Conservation (phyloP, 2,113 vertebrate genomes). For the Polypterus senegalus region DNA sequence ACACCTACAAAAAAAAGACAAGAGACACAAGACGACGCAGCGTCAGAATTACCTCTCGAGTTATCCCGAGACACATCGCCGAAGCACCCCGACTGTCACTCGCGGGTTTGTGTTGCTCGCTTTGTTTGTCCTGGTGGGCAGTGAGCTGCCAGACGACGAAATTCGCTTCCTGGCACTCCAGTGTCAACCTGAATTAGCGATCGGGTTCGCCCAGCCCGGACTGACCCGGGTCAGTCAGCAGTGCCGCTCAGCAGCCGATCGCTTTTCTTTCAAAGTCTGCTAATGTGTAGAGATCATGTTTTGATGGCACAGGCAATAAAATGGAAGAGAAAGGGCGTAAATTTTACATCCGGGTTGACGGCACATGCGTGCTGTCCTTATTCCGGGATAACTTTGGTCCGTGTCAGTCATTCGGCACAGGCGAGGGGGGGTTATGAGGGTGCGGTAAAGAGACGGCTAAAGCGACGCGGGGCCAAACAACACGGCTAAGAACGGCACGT, state of each 20-base stretch:
- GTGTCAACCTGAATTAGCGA: too few species aligned
- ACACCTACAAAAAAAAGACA: too few species aligned
- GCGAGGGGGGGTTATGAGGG: constrained; percentile 6
- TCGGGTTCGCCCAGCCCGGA: constrained; percentile 13
- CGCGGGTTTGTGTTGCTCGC: too few species aligned
- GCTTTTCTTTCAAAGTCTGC: background rate
- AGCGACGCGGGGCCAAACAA: too few species aligned
- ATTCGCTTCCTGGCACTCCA: too few species aligned
- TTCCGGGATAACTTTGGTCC: constrained; percentile 78
- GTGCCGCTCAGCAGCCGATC: background rate
- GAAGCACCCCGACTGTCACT: too few species aligned
- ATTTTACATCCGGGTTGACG: constrained; percentile 70
- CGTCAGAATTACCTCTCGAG: too few species aligned
- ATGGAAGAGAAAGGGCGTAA: constrained; percentile 15
- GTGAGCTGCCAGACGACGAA: too few species aligned
- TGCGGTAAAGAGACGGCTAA: too few species aligned
- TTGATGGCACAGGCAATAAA: constrained; percentile 5
- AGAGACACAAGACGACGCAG: too few species aligned
- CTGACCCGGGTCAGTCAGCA: constrained; percentile 22
- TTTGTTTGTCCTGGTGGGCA: too few species aligned
- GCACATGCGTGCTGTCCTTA: constrained; percentile 74
- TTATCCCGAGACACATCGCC: too few species aligned
- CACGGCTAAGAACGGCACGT: background rate
- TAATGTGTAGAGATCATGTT: background rate
- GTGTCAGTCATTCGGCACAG: constrained; percentile 38